A percentile compares a stretch with the other conserved stretches of the same genome.
These are phyloP conservation scores for Lutraria lutraria DNA, from an alignment of 2,888 invertebrate species.

Conservation along the genomic window DNA sequence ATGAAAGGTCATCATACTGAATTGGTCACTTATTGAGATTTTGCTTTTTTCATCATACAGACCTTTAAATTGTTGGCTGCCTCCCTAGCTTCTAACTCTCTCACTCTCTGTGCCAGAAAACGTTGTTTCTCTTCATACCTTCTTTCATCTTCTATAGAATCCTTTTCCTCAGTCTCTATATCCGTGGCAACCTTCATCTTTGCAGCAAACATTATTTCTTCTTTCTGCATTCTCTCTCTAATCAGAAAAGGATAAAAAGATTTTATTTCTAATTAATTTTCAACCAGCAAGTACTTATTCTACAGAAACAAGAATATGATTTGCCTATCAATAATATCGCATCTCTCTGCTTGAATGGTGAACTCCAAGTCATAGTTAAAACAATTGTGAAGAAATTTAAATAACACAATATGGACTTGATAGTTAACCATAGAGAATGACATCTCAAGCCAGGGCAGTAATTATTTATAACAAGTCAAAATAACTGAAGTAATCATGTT, in stretches of 20 bases:
- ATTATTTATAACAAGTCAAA: no score
- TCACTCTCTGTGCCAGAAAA: slow-evolving; percentile 72
- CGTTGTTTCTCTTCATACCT: slow-evolving; percentile 73
- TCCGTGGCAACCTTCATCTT: slow-evolving; percentile 73
- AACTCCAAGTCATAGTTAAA: no score
- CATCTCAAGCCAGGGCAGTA: no score
- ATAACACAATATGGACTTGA: no score
- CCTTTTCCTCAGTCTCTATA: slow-evolving; percentile 62
- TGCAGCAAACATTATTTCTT: slow-evolving; percentile 69
- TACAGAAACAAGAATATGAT: no score
- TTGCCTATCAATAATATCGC: no score
- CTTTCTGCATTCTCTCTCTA: slow-evolving; percentile 71
- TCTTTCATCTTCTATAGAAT: slow-evolving; percentile 66
- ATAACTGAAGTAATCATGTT: no score
- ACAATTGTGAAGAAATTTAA: no score
- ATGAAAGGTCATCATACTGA: no score
- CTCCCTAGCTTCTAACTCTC: slow-evolving; percentile 75
- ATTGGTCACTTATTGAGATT: no score
- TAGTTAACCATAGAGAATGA: no score
- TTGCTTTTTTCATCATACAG: neutral
- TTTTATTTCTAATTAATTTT: neutral
- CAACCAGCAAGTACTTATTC: neutral
- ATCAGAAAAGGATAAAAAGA: neutral
- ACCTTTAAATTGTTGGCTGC: slow-evolving; percentile 80
- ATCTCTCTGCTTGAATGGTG: no score